phyloP scores from a whole-genome alignment of 2,113 vertebrate species.

The Oncorhynchus gorbuscha region DNA sequence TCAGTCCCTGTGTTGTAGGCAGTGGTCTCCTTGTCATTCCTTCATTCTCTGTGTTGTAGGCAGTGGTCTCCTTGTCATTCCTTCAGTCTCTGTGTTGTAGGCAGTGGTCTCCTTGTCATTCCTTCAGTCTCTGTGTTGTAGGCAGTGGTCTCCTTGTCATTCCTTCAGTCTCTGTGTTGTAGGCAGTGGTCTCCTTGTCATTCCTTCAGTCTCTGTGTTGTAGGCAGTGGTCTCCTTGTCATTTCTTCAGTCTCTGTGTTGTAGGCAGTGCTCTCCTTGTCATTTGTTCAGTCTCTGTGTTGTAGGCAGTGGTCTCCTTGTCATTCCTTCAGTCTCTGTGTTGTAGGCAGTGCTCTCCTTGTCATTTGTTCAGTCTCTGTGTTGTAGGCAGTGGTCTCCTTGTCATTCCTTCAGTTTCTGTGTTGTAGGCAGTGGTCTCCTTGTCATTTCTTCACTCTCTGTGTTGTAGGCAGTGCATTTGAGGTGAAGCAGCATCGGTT shows the following conservation, averaged over 20 bases:
- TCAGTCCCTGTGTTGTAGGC: constrained; percentile 66
- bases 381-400: constrained; percentile 64
- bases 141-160: too few species aligned
- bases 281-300: too few species aligned
- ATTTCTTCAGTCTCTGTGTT: too few species aligned
- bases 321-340: not conserved
- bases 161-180: too few species aligned
- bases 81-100: not conserved
- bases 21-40: not conserved
- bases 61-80: constrained; percentile 29
- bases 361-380: not conserved
- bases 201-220: too few species aligned
- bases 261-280: too few species aligned
- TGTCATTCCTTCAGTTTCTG: not conserved
- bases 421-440: not conserved
- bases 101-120: too few species aligned
- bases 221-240: too few species aligned
- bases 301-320: too few species aligned
- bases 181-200: too few species aligned
- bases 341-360: constrained; percentile 64
- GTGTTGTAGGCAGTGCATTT: constrained; percentile 76
- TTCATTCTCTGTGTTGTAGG: constrained; percentile 61
- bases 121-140: too few species aligned
- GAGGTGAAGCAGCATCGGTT: constrained; percentile 96
- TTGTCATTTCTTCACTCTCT: not conserved